Evolutionary conservation across 2,797 vertebrate genomes (phyloP).

Genomic region (Numenius phaeopus): DNA sequence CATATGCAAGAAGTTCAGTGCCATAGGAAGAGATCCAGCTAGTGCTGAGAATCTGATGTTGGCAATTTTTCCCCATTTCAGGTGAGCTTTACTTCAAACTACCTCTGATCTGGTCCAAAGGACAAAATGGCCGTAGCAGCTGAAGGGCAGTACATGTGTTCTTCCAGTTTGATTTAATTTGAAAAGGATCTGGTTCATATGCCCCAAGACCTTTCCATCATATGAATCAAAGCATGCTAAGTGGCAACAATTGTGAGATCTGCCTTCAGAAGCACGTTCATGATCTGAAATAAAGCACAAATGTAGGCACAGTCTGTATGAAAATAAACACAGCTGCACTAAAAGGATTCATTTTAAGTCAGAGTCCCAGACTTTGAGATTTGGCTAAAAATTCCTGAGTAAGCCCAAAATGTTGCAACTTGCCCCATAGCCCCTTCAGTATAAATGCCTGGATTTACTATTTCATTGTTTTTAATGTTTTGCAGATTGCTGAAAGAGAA

Average conservation of each 20-base stretch:
- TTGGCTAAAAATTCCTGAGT: neutral
- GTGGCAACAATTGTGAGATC: neutral
- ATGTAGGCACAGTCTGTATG: neutral
- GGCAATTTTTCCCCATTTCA: neutral
- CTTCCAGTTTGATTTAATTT: neutral
- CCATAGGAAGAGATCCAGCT: neutral
- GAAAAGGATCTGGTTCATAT: neutral
- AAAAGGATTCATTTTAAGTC: constrained; percentile 12
- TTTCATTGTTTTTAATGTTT: constrained; percentile 17
- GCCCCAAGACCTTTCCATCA: neutral
- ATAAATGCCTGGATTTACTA: neutral
- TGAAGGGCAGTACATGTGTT: neutral
- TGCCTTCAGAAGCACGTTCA: neutral
- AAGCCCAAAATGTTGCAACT: neutral
- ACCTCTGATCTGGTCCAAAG: neutral
- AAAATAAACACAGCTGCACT: constrained; percentile 44
- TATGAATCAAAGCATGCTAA: neutral
- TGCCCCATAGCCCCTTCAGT: neutral
- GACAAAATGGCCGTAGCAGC: neutral
- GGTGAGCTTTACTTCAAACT: neutral
- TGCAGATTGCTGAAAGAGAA: neutral
- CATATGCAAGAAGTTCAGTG: neutral
- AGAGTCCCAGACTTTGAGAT: neutral
- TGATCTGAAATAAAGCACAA: neutral
- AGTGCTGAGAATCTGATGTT: neutral